Base-by-base conservation (phyloP, 2,888 invertebrate species). In the Spialia ferax region DNA sequence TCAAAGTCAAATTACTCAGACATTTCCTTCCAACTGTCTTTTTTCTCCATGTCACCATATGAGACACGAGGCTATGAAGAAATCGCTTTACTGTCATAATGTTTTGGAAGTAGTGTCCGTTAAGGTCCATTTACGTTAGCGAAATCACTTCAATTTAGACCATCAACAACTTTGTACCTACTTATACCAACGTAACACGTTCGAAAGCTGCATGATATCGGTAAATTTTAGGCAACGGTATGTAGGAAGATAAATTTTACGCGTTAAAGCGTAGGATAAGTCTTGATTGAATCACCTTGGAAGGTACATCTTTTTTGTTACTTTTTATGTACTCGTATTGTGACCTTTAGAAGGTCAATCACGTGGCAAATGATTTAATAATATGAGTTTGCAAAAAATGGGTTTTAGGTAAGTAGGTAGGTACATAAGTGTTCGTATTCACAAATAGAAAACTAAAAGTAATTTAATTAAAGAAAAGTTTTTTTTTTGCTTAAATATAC, bases 241-340 rank as follows among this genome's bases (percentile, higher is more conserved):
- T n/a, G n/a, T 45, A 45, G 42, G 42, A 45, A 45, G 42, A 18
- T 18, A 45, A 45, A 18, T 8, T 45, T 45, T 18, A 45, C 42
- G 42, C 42, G n/a, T 45, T 45, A 45, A 45, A 45, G 42, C 42
- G 42, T 45, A 13, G 7, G 42, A 45, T 45, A 8, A 45, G 42
- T 45, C 42, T 45, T 18, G 42, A 45, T 45, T 45, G 8, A 45
- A 18, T 45, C 7, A 18, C 42, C 42, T 45, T 38, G 38, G n/a
- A 5, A 38, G n/a, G 38, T 38, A 38, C 38, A n/a, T 38, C n/a
- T 38, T 38, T 38, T n/a, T 38, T 38, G 38, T 38, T 38, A 38
- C 38, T 38, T 38, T 38, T 38, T 38, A 38, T 38, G n/a, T 38
- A n/a, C 38, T n/a, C n/a, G n/a, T n/a, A n/a, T n/a, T 38, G n/a